These are phyloP conservation scores for Drosophila pseudotakahashii DNA, from an alignment of 2,888 invertebrate genomes.

Conservation along the genomic window DNA sequence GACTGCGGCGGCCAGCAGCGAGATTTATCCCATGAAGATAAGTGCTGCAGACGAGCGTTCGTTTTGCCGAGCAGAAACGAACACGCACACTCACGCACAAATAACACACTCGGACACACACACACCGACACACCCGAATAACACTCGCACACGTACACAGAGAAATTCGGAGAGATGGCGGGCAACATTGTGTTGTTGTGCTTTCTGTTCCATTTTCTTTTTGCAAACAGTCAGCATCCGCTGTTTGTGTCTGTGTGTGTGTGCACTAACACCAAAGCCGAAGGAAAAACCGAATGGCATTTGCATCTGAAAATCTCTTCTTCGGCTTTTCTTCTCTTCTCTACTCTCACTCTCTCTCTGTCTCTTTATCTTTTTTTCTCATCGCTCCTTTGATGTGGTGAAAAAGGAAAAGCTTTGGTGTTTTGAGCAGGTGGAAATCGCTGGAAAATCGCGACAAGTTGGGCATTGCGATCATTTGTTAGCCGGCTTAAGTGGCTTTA, in stretches of 20 bases:
- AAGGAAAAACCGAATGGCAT: constrained; percentile 11
- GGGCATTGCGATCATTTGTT: neutral
- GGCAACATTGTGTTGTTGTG: constrained; percentile 55
- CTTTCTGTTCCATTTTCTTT: constrained; percentile 40
- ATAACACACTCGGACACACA: constrained; percentile 11
- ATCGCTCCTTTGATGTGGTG: neutral
- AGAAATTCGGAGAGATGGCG: constrained; percentile 23
- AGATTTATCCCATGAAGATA: constrained; percentile 82
- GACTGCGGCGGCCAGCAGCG: constrained; percentile 82
- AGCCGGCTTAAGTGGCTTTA: constrained; percentile 1
- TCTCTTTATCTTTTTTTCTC: neutral
- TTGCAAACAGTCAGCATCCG: constrained; percentile 72
- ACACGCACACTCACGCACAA: constrained; percentile 5
- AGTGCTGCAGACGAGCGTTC: constrained; percentile 45
- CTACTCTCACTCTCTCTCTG: neutral
- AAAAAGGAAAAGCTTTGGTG: constrained; percentile 5
- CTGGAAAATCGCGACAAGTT: neutral
- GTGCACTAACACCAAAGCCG: constrained; percentile 32
- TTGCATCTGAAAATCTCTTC: constrained; percentile 11
- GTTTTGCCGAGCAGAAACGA: constrained; percentile 21
- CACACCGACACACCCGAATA: no score
- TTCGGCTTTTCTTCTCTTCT: constrained; percentile 7
- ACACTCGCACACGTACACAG: constrained; percentile 6
- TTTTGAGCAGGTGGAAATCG: constrained; percentile 1
- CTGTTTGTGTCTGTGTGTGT: neutral